Base-by-base conservation (phyloP, 2,113 vertebrate genomes). In the Tyrannus savana region DNA sequence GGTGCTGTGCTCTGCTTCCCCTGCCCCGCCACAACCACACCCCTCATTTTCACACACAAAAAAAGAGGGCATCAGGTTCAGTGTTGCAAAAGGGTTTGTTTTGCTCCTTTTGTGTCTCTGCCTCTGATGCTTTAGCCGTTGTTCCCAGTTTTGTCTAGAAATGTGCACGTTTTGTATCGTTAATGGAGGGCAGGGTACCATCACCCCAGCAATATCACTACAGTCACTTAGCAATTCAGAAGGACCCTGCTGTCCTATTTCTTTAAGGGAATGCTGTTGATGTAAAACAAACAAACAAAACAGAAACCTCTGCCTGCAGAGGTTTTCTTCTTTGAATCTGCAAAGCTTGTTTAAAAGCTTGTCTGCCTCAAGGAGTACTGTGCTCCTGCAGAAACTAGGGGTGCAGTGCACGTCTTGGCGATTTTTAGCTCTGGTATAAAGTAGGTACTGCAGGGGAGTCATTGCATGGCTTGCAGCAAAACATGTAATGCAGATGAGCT, bases 331-430 rank as follows among this genome's bases (percentile, higher is more conserved):
- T 93, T 63, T 94, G 67, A 84, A 31, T 82, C 27, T 42, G 7
- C 88, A 88, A 80, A 58, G 59, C 69, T 72, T 80, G 39, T 89
- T 25, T 62, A 74, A 84, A 96, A 89, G 77, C 56, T 86, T 50
- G 15, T 67, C 60, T 94, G 44, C 50, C 31, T 87, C n/a, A 17
- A 7, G 6, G 53, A 73, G 50, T n/a, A 2, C 47, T 31, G 33
- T 55, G 58, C 33, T 75, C 16, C 53, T 42, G 52, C 49, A 69
- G 71, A 66, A 75, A n/a, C 12, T 6, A 31, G 50, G 46, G 28
- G 35, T 67, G 27, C 21, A 17, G 35, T 67, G 27, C 21, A 17
- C 28, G 5, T 80, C n/a, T 58, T 42, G 19, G 24, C 0, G 2
- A 30, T 41, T 90, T 92, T 71, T 66, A 47, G 19, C 59, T 58